phyloP scores from a whole-genome alignment of 1,140 invertebrate genomes.

The Drosophila arizonae region DNA sequence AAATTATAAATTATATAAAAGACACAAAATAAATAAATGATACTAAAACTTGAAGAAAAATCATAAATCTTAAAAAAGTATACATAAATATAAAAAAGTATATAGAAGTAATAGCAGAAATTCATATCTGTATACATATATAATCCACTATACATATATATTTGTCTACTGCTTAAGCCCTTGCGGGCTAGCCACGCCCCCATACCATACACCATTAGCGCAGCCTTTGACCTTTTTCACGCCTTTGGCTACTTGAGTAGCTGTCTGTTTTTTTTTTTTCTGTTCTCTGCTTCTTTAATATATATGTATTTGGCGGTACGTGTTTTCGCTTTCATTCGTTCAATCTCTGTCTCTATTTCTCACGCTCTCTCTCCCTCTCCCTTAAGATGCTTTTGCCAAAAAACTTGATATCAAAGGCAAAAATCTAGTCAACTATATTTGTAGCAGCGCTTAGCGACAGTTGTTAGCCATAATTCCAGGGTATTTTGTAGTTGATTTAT shows the following conservation, averaged over 20 bases:
- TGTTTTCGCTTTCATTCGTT: conserved; percentile 7
- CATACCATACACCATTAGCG: conserved; percentile 21
- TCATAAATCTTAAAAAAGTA: too few species aligned
- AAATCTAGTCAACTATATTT: neutral
- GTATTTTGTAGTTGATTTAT: neutral
- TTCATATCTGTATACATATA: neutral
- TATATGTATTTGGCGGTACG: conserved; percentile 37
- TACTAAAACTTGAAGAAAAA: too few species aligned
- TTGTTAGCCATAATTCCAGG: neutral
- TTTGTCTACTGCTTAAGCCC: conserved; percentile 50
- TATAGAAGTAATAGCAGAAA: conserved; percentile 8
- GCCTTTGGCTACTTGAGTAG: conserved; percentile 73
- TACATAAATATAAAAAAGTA: neutral
- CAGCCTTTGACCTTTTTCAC: conserved; percentile 79
- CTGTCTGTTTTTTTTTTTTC: conserved; percentile 45
- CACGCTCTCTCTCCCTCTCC: neutral
- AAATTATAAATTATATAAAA: conserved; percentile 18
- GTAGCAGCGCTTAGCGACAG: too few species aligned
- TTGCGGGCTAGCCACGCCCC: conserved; percentile 2
- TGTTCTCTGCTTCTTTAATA: neutral
- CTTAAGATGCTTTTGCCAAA: neutral
- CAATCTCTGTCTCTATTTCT: conserved; percentile 1
- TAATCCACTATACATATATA: neutral
- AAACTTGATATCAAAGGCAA: neutral
- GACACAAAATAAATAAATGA: neutral